Conservation (phyloP, 2,797 vertebrate species). For the Trichosurus vulpecula region DNA sequence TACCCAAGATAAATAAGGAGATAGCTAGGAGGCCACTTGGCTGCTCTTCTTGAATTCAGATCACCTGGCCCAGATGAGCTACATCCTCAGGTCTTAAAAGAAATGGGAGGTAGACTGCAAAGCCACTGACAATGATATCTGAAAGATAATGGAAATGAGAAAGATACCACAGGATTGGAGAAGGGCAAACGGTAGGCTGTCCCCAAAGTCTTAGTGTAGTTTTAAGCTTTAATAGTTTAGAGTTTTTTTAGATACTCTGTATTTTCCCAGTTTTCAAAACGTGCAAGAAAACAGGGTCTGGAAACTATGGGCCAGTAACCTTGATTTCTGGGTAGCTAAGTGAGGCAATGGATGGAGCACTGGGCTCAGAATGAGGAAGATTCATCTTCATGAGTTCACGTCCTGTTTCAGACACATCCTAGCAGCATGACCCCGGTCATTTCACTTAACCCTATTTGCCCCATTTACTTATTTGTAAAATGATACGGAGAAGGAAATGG, state of each 20-base stretch:
- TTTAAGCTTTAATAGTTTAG: neutral
- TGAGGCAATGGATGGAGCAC: neutral
- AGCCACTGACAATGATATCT: neutral
- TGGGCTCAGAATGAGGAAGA: neutral
- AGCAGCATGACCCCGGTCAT: neutral
- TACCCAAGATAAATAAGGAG: neutral
- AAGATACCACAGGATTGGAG: neutral
- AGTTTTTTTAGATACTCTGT: neutral
- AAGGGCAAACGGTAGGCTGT: neutral
- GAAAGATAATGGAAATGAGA: neutral
- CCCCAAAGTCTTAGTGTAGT: neutral
- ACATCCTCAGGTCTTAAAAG: neutral
- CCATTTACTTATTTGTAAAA: neutral
- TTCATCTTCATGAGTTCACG: neutral
- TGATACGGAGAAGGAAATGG: neutral
- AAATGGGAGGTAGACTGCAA: neutral
- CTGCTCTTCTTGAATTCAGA: neutral
- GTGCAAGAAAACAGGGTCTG: neutral
- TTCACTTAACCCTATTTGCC: neutral
- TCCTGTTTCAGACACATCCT: neutral
- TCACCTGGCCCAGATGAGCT: neutral
- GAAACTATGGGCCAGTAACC: neutral
- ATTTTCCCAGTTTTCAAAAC: neutral
- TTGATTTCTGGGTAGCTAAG: neutral
- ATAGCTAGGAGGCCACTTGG: neutral